Base-by-base conservation (phyloP, 2,797 vertebrate species). In the Sebastes baramenuke region DNA sequence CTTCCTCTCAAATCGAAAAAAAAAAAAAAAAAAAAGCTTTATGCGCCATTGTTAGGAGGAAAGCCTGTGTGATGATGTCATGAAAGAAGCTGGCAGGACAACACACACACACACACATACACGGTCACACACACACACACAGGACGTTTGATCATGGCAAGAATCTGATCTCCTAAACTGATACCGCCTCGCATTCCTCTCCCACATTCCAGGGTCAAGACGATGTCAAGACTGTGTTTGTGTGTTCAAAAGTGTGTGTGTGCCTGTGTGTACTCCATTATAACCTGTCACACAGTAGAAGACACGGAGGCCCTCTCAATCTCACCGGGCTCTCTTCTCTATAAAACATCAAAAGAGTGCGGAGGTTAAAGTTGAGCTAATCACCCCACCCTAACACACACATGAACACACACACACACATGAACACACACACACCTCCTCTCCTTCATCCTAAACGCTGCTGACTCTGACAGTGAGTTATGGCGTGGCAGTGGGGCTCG, bases 291-390 rank as follows among this genome's bases (percentile, higher is more conserved):
- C 92, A 90, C 64, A 83, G 82, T 38, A 56, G 83, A 82, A 87
- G 90, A 90, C 81, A 81, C 6, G 72, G 88, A 92, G 91, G 87
- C 82, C 90, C 90, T 78, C 73, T 83, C 74, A 77, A 85, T 92
- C 87, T 90, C 93, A 89, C 86, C 77, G 20, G 22, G 46, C 77
- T 88, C 77, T 88, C 65, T 72, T 90, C 90, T 92, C 88, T 90
- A 93, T 92, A 91, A 90, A 93, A 94, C 91, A 93, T 95, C 94
- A 94, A 95, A 95, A 89, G 92, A 91, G 85, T n/a, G 66, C 7
- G 8, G 87, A 89, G 94, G 92, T 94, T 89, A 94, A 93, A 94
- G 94, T 92, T 94, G 91, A 92, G 83, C 73, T 83, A 73, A 88
- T 85, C 76, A 79, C 75, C 80, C 80, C 83, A 59, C 38, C 82